phyloP scores from a whole-genome alignment of 2,113 vertebrate species.

The Corvus moneduloides region DNA sequence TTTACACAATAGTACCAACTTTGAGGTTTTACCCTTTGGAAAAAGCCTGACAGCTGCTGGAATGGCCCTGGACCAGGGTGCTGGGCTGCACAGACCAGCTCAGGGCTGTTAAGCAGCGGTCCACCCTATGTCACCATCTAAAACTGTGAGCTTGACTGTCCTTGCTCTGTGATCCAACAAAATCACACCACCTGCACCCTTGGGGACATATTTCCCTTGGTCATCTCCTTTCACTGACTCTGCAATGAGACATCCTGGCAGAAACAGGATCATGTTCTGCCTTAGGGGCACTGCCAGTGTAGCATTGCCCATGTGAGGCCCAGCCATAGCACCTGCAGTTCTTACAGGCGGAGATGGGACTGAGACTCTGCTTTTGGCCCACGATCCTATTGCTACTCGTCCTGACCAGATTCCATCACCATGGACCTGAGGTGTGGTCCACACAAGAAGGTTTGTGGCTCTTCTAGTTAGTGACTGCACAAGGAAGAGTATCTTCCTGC shows the following conservation, averaged over 20 bases:
- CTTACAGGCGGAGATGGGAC: not conserved
- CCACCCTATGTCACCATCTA: not conserved
- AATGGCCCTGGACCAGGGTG: not conserved
- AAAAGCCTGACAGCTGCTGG: not conserved
- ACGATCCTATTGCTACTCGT: not conserved
- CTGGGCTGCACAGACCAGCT: no score
- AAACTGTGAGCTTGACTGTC: fast-evolving
- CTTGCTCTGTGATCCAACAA: not conserved
- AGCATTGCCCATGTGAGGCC: not conserved
- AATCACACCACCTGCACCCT: not conserved
- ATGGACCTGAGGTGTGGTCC: not conserved
- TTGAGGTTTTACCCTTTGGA: not conserved
- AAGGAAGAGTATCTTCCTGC: not conserved
- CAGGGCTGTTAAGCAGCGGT: fast-evolving
- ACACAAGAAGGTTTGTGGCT: not conserved
- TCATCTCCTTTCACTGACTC: not conserved
- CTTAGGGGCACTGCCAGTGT: not conserved
- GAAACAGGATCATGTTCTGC: not conserved
- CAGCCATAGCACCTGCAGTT: not conserved
- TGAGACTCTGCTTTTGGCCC: not conserved
- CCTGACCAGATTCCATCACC: not conserved
- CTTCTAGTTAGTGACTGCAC: not conserved
- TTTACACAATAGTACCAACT: not conserved
- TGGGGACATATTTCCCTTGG: not conserved
- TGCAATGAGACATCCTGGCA: not conserved